Percentiles rank a stretch among this genome's conserved stretches.
phyloP scores from a whole-genome alignment of 1,140 invertebrate species.

The Armadillidium nasatum region DNA sequence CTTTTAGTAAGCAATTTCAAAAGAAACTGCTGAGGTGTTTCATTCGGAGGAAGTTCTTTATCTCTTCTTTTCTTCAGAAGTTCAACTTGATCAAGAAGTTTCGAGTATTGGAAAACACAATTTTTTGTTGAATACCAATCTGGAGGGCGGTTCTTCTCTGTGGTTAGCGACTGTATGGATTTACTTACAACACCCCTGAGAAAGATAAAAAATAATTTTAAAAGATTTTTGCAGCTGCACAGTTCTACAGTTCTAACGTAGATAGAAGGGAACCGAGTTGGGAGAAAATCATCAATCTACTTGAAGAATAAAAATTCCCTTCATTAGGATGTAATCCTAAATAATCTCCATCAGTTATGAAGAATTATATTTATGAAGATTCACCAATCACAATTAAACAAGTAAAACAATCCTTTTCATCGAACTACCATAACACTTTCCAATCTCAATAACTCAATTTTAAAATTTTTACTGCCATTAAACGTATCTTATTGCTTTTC shows the following conservation, averaged over 20 bases:
- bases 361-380: no score
- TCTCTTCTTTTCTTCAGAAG: conserved; percentile 81
- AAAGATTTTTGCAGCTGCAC: background rate
- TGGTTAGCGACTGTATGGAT: conserved; percentile 60
- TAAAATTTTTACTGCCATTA: no score
- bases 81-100: conserved; percentile 75
- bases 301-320: background rate
- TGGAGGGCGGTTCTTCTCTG: conserved; percentile 65
- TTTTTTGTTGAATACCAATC: conserved; percentile 91
- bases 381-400: no score
- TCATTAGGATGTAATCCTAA: background rate
- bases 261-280: background rate
- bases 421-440: no score
- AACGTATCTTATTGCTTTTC: no score
- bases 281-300: no score
- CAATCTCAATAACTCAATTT: no score
- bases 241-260: background rate
- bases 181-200: conserved; percentile 75
- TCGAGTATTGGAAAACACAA: conserved; percentile 82
- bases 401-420: no score
- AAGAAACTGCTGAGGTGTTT: background rate
- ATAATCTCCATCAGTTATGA: no score
- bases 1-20: background rate
- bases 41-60: conserved; percentile 45
- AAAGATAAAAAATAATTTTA: conserved; percentile 25